Conservation (phyloP, 2,797 vertebrate genomes). For the Pangasius djambal region DNA sequence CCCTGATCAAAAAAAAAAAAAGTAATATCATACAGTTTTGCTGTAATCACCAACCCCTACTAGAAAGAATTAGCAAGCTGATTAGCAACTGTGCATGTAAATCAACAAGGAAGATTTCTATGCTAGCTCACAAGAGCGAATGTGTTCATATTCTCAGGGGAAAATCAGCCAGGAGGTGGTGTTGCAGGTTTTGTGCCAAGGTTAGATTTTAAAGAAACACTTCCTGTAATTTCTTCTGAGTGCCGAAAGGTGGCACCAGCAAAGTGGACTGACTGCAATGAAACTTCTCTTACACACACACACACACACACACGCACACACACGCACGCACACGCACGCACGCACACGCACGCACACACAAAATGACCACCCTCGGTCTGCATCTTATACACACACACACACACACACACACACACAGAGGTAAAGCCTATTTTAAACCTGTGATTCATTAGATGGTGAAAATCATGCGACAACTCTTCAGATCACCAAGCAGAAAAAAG, state of each 20-base stretch:
- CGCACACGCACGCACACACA: neutral
- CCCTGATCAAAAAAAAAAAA: no score
- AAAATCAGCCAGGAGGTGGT: neutral
- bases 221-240: neutral
- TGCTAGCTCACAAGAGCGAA: neutral
- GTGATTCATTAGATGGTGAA: constrained; percentile 22
- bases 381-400: neutral
- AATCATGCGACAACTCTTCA: neutral
- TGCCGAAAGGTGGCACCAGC: constrained; percentile 9
- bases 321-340: neutral
- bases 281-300: neutral
- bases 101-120: neutral
- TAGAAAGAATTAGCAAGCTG: neutral
- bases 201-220: neutral
- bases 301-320: neutral
- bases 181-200: neutral
- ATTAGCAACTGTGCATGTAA: neutral
- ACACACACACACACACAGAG: neutral
- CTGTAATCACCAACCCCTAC: neutral
- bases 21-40: no score
- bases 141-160: neutral
- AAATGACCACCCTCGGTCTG: neutral
- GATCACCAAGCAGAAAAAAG: constrained; percentile 1
- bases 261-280: neutral
- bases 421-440: constrained; percentile 5